These are phyloP conservation scores for Eriosoma lanigerum DNA, from an alignment of 1,140 invertebrate species.

Conservation along the genomic window DNA sequence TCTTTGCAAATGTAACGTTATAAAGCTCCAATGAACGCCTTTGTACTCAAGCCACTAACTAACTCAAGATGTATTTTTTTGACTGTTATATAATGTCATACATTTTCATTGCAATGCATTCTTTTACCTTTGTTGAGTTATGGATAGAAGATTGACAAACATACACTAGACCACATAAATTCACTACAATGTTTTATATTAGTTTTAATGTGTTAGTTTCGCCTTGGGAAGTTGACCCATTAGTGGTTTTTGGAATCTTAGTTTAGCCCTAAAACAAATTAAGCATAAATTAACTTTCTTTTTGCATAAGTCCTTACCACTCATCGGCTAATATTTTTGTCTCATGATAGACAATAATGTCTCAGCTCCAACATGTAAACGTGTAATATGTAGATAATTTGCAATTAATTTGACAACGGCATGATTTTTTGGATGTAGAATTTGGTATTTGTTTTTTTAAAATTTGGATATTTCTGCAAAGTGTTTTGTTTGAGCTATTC, in stretches of 20 bases:
- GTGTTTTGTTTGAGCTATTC: neutral
- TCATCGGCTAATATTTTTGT: neutral
- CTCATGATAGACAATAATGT: neutral
- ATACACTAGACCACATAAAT: neutral
- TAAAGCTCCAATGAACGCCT: neutral
- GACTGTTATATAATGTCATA: neutral
- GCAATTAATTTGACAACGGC: neutral
- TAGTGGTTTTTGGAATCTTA: too few relatives aligned
- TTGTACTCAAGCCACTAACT: neutral
- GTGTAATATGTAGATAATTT: neutral
- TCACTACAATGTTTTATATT: neutral
- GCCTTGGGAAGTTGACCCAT: neutral
- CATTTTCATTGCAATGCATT: neutral
- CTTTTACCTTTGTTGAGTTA: neutral
- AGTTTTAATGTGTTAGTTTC: neutral
- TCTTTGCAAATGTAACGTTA: neutral
- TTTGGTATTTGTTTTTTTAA: neutral
- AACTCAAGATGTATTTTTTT: neutral
- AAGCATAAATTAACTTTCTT: neutral
- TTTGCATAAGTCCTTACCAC: neutral
- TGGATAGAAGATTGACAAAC: neutral
- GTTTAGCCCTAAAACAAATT: neutral
- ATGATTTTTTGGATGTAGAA: neutral
- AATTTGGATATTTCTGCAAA: neutral
- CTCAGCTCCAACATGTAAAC: neutral